Conservation (phyloP, 2,113 vertebrate genomes). For the Channa argus region DNA sequence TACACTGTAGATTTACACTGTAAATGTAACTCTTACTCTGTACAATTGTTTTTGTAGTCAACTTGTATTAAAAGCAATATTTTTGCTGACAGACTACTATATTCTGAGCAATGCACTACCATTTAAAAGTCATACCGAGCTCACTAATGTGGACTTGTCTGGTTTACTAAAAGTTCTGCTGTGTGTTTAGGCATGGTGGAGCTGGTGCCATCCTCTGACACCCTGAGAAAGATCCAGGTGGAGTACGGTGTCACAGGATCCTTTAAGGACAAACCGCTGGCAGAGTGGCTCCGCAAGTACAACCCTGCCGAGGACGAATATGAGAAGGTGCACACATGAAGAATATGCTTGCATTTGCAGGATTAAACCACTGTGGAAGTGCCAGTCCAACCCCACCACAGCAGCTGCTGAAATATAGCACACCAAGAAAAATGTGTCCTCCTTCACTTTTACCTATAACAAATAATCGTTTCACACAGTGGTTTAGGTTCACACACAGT, state of each 20-base stretch:
- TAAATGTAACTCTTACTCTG: too few relatives aligned
- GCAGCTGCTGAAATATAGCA: neutral
- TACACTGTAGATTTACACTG: too few relatives aligned
- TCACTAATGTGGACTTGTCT: neutral
- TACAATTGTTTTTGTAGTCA: neutral
- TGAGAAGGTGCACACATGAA: slow-evolving; percentile 87
- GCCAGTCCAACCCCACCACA: neutral
- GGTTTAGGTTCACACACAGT: too few relatives aligned
- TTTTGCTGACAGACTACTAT: too few relatives aligned
- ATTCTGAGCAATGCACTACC: too few relatives aligned
- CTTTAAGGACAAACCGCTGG: slow-evolving; percentile 98
- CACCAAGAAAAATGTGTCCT: too few relatives aligned
- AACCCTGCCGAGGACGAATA: slow-evolving; percentile 99
- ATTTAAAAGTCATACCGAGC: too few relatives aligned
- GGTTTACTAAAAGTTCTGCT: slow-evolving; percentile 1
- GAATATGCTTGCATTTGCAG: too few relatives aligned
- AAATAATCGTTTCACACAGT: too few relatives aligned
- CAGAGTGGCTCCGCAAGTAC: slow-evolving; percentile 97
- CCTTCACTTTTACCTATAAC: too few relatives aligned
- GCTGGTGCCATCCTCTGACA: slow-evolving; percentile 96
- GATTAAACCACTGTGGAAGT: neutral
- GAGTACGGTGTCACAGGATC: slow-evolving; percentile 98
- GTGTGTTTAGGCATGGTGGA: slow-evolving; percentile 92
- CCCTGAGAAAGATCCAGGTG: slow-evolving; percentile 97
- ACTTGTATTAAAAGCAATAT: too few relatives aligned